A percentile compares a stretch with the other conserved stretches of the same genome.
Conservation (phyloP, 2,888 invertebrate genomes). For the Xylota segnis region DNA sequence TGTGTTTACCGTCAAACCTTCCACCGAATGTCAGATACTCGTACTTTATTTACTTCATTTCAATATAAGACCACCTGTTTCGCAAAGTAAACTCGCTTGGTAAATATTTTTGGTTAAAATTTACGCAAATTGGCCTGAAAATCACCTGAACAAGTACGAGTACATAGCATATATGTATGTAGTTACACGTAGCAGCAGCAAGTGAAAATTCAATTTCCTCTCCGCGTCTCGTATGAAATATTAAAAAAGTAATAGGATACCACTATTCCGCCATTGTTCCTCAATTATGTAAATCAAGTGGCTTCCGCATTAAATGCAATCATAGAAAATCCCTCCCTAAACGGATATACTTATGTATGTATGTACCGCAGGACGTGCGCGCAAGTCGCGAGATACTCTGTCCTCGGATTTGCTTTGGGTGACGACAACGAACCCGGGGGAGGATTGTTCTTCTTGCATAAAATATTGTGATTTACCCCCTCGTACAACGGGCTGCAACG, state of each 20-base stretch:
- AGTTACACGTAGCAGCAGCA: neutral
- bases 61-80: neutral
- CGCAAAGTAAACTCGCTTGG: neutral
- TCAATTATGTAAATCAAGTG: slow-evolving; percentile 61
- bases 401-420: neutral
- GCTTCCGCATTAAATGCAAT: slow-evolving; percentile 42
- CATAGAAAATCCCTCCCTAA: slow-evolving; percentile 31
- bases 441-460: slow-evolving; percentile 36
- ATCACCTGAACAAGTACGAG: slow-evolving; percentile 13
- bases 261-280: slow-evolving; percentile 43
- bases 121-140: neutral
- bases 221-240: slow-evolving; percentile 16
- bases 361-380: slow-evolving; percentile 20
- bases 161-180: too few relatives aligned
- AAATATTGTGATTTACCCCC: slow-evolving; percentile 43
- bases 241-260: slow-evolving; percentile 36
- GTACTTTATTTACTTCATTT: slow-evolving; percentile 1
- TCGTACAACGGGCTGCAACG: slow-evolving; percentile 2
- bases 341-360: too few relatives aligned
- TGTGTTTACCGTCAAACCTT: neutral
- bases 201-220: slow-evolving; percentile 23
- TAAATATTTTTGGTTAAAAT: slow-evolving; percentile 6
- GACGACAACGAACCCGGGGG: slow-evolving; percentile 8
- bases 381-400: slow-evolving; percentile 13
- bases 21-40: neutral